These are phyloP conservation scores for Peucedramus taeniatus DNA, from an alignment of 2,113 vertebrate genomes.

Conservation along the genomic window DNA sequence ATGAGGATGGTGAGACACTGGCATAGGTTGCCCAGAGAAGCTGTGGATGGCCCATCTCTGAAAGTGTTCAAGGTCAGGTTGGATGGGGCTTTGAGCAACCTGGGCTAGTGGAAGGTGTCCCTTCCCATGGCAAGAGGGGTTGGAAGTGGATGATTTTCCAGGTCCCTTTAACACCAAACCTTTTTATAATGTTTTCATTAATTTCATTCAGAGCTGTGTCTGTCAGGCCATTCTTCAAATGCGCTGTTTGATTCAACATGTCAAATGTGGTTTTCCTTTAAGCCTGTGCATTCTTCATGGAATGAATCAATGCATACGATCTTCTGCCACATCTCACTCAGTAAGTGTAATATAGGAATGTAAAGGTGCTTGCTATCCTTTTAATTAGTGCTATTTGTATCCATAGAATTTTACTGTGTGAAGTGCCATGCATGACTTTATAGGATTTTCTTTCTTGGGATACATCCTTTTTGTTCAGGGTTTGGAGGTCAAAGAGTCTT, in stretches of 20 bases:
- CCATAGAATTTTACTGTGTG: background rate
- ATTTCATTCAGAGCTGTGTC: background rate
- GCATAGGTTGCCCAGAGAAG: background rate
- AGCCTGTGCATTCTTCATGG: background rate
- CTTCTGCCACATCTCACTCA: background rate
- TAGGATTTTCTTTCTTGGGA: background rate
- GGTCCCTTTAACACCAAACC: background rate
- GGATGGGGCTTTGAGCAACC: background rate
- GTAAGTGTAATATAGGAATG: background rate
- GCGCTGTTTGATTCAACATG: background rate
- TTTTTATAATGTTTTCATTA: background rate
- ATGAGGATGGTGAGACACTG: too few species aligned
- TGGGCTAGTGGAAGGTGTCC: background rate
- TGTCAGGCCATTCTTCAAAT: background rate
- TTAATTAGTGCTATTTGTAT: background rate
- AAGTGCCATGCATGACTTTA: background rate
- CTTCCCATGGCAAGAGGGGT: rapidly evolving
- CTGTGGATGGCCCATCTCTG: background rate
- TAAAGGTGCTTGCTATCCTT: background rate
- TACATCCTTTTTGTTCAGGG: background rate
- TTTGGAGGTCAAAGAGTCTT: background rate
- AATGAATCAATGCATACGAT: too few species aligned
- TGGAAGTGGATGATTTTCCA: background rate
- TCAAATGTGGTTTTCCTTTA: background rate
- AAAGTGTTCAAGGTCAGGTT: background rate